Evolutionary conservation across 1,140 invertebrate species (phyloP).

Genomic region (Onthophagus taurus): DNA sequence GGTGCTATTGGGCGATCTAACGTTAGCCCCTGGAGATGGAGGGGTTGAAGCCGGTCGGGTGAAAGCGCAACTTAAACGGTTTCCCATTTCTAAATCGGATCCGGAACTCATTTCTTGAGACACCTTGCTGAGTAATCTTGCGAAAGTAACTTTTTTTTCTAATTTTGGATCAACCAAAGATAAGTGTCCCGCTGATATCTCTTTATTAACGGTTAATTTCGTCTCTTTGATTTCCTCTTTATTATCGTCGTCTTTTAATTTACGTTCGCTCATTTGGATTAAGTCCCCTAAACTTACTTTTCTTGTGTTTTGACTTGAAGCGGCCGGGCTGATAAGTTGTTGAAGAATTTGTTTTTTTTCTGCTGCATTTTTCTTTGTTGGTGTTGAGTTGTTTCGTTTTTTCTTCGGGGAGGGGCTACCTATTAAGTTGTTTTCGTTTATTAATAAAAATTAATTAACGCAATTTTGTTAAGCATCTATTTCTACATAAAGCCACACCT

Average conservation of each 20-base stretch:
- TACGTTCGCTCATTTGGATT: conserved; percentile 55
- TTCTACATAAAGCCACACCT: too few species aligned
- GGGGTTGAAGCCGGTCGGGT: conserved; percentile 43
- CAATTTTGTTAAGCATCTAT: too few species aligned
- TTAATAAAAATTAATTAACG: too few species aligned
- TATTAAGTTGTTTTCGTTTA: too few species aligned
- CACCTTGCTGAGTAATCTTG: conserved; percentile 58
- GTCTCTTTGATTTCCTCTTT: conserved; percentile 43
- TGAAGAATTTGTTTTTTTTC: conserved; percentile 67
- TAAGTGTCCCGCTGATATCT: conserved; percentile 36
- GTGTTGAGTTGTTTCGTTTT: conserved; percentile 62
- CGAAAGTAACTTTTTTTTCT: conserved; percentile 68
- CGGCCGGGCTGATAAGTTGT: conserved; percentile 50
- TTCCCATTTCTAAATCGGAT: conserved; percentile 50
- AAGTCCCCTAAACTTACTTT: conserved; percentile 57
- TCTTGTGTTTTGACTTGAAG: conserved; percentile 39
- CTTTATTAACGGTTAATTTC: conserved; percentile 40
- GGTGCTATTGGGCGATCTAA: conserved; percentile 50
- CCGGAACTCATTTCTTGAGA: conserved; percentile 63
- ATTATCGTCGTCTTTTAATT: conserved; percentile 30
- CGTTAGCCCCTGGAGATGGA: conserved; percentile 42
- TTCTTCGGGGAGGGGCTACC: conserved; percentile 60
- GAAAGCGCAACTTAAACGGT: conserved; percentile 29
- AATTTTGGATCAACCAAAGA: conserved; percentile 52
- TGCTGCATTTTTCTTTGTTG: conserved; percentile 55